These are phyloP conservation scores for Eublepharis macularius DNA, from an alignment of 2,113 vertebrate genomes.

Conservation along the genomic window DNA sequence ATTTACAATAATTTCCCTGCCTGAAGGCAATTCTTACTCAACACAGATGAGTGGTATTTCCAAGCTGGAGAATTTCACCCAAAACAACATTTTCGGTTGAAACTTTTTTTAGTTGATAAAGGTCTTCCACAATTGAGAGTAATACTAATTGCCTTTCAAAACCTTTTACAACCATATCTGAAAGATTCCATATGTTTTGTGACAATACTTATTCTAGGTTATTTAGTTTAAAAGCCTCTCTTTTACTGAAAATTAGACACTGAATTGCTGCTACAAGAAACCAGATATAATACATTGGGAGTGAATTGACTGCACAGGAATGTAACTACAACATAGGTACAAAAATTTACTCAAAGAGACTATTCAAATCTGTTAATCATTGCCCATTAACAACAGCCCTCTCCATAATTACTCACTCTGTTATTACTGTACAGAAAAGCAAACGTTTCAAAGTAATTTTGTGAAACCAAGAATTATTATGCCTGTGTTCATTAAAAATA, in stretches of 20 bases:
- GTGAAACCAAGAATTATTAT: neutral
- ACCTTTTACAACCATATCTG: neutral
- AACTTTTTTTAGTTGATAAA: neutral
- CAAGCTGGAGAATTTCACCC: neutral
- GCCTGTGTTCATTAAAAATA: neutral
- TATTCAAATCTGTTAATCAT: neutral
- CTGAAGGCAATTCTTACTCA: neutral
- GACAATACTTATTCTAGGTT: neutral
- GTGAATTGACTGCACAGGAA: neutral
- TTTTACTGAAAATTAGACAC: neutral
- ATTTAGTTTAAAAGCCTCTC: neutral
- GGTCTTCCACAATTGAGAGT: neutral
- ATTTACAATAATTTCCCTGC: neutral
- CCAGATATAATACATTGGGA: neutral
- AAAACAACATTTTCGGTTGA: neutral
- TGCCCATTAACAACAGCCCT: neutral
- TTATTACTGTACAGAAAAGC: neutral
- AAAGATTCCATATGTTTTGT: neutral
- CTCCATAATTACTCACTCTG: neutral
- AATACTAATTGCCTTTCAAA: neutral
- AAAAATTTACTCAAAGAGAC: slow-evolving; percentile 3
- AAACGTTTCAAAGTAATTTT: neutral
- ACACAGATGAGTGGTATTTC: neutral
- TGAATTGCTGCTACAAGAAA: neutral
- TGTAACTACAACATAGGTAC: neutral